Percentiles rank a stretch among this genome's conserved stretches.
Conservation (phyloP, 1,140 invertebrate species). For the Dolichoris vasculosae region DNA sequence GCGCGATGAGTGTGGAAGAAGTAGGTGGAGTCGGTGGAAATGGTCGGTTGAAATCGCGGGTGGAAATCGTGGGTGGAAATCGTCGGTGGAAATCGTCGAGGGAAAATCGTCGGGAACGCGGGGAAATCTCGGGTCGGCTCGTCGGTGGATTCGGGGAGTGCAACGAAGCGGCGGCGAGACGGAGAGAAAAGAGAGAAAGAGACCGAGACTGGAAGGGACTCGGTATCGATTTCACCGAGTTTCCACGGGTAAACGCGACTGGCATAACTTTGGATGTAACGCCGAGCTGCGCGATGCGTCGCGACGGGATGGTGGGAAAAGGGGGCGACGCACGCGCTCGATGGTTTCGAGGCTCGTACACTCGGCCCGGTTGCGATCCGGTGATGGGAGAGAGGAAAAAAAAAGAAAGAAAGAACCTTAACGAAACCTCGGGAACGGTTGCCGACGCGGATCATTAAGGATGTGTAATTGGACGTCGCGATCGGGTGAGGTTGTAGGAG, state of each 20-base stretch:
- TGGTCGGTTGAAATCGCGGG: no score
- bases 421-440: no score
- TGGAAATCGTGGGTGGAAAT: neutral
- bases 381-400: no score
- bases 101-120: neutral
- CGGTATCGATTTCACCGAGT: slow-evolving; percentile 47
- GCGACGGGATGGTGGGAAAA: neutral
- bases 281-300: neutral
- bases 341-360: neutral
- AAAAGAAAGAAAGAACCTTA: no score
- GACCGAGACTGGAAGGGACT: neutral
- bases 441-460: neutral
- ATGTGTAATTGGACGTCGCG: neutral
- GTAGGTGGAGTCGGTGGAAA: neutral
- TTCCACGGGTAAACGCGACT: slow-evolving; percentile 46
- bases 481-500: neutral
- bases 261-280: slow-evolving; percentile 43
- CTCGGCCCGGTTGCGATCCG: no score
- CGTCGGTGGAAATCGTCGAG: neutral
- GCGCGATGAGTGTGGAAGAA: neutral
- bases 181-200: neutral
- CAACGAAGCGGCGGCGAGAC: neutral
- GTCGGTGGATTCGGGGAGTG: neutral
- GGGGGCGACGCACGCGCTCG: neutral
- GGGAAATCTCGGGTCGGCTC: neutral